Evolutionary conservation across 2,888 invertebrate species (phyloP), one percentile per base, ranked within the genome.

Genomic region (Chalcis sispes): DNA sequence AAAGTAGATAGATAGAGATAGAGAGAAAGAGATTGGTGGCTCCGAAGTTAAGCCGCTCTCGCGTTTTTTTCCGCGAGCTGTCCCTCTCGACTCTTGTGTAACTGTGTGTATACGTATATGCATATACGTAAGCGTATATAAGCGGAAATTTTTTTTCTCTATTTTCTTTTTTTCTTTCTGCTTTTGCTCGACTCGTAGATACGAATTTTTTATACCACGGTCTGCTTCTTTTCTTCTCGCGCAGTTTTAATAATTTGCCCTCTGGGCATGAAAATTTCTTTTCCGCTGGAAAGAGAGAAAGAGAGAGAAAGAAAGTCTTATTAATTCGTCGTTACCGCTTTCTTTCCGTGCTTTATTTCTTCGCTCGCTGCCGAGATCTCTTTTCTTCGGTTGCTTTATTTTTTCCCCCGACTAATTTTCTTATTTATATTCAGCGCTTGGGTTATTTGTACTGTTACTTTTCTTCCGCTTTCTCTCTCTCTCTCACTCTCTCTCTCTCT

Each of bases 161-260:
- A 15, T 50, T 50, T 50, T 50, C 50, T 20, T 15, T 20, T 50
- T 50, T 50, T 20, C 20, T 64, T 64, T 50, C 25, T 18, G 8
- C 29, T 59, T 65, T 66, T 50, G 36, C 52, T n/a, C 42, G 18
- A 42, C 7, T 20, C 42, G 42, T 42, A 29, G 32, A 42, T n/a
- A n/a, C n/a, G n/a, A n/a, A n/a, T n/a, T n/a, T 36, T 42, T 42
- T 54, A n/a, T n/a, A n/a, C n/a, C n/a, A 29, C 59, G 36, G 23
- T 29, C 29, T 64, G 52, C 66, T 23, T 36, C 40, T 46, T 61
- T 62, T 27, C 64, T 29, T 48, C 56, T n/a, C 50, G 13, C 56
- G 36, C 59, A 61, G 71, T 52, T 77, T 77, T 77, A 71, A 77
- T 77, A 77, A 77, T 77, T 77, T 59, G 70, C 73, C 75, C 62